These are phyloP conservation scores for Chelon labrosus DNA, from an alignment of 2,797 vertebrate species.

Conservation along the genomic window DNA sequence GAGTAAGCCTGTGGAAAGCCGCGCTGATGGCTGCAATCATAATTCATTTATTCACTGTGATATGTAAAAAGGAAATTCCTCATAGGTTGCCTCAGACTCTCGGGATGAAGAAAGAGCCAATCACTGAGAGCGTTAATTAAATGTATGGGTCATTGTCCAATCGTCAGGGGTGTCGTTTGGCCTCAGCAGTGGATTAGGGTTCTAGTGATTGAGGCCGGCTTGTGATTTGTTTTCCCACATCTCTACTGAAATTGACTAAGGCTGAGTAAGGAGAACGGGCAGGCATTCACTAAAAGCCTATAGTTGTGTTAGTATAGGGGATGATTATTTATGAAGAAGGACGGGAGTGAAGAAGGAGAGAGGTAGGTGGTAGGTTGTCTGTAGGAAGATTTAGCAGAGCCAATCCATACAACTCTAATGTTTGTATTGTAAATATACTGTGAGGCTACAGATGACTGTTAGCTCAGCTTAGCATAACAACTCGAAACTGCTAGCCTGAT, in stretches of 20 bases:
- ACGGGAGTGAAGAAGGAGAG: background rate
- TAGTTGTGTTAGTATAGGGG: conserved; percentile 2
- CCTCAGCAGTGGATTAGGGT: conserved; percentile 51
- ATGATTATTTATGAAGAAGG: conserved; percentile 4
- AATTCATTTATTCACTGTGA: conserved; percentile 49
- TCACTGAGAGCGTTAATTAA: conserved; percentile 62
- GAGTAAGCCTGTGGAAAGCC: conserved; percentile 22
- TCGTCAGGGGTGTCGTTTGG: conserved; percentile 65
- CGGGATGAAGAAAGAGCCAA: conserved; percentile 22
- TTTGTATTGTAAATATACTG: background rate
- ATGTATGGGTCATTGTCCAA: conserved; percentile 64
- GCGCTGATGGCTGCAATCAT: conserved; percentile 32
- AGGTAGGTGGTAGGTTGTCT: too few species aligned
- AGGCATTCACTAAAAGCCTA: background rate
- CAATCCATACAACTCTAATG: background rate
- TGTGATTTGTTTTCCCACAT: conserved; percentile 51
- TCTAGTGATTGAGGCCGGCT: conserved; percentile 47
- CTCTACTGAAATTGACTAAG: conserved; percentile 27
- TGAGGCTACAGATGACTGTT: background rate
- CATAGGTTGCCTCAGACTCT: conserved; percentile 4
- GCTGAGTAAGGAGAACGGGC: conserved; percentile 29
- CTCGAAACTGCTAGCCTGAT: background rate
- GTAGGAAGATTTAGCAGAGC: background rate
- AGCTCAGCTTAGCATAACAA: background rate
- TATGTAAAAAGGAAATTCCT: conserved; percentile 34